These are phyloP conservation scores for Drosophila setosimentum DNA, from an alignment of 2,888 invertebrate genomes.

Conservation along the genomic window DNA sequence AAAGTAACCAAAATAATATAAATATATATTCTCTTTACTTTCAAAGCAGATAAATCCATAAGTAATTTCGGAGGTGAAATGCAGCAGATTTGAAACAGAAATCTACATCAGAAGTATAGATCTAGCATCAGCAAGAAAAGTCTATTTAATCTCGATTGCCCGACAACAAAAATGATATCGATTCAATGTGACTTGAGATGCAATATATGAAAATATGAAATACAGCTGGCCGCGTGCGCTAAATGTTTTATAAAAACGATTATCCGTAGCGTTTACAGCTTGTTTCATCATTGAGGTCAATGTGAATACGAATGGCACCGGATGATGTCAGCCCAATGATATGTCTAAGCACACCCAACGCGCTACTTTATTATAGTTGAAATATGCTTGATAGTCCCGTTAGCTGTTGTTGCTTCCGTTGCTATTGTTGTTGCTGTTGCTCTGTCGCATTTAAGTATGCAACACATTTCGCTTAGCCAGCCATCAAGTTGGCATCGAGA, in stretches of 20 bases:
- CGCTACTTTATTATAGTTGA: slow-evolving; percentile 71
- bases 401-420: background rate
- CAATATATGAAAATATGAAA: background rate
- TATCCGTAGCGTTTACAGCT: slow-evolving; percentile 18
- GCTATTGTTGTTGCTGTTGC: slow-evolving; percentile 6
- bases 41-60: background rate
- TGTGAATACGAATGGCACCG: slow-evolving; percentile 12
- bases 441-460: slow-evolving; percentile 67
- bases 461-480: slow-evolving; percentile 45
- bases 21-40: background rate
- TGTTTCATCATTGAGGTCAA: slow-evolving; percentile 24
- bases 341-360: slow-evolving; percentile 54
- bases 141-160: background rate
- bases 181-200: background rate
- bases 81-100: too few species aligned
- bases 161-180: background rate
- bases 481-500: slow-evolving; percentile 49
- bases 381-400: slow-evolving; percentile 54
- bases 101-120: background rate
- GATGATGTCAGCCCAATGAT: slow-evolving; percentile 43
- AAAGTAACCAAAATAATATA: background rate
- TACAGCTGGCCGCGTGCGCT: too few species aligned
- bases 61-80: too few species aligned
- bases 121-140: background rate
- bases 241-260: background rate